A percentile compares a stretch with the other conserved stretches of the same genome.
Conservation (phyloP, 2,113 vertebrate genomes). For the Brachyhypopomus gauderio region DNA sequence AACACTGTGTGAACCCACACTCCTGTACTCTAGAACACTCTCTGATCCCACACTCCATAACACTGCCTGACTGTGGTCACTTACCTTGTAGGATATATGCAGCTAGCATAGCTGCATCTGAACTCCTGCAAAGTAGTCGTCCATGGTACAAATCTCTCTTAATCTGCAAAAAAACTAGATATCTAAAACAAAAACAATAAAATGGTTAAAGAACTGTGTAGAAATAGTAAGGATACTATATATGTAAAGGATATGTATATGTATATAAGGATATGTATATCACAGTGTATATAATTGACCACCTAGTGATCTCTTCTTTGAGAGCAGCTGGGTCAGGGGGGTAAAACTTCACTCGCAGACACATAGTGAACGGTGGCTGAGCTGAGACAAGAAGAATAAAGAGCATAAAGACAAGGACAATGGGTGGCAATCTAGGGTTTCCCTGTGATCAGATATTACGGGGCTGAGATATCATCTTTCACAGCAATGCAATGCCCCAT, state of each 20-base stretch:
- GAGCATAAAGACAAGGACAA: not conserved
- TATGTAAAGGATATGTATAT: too few species aligned
- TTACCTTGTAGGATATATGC: constrained; percentile 98
- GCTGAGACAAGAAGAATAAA: constrained; percentile 70
- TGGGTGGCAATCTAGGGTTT: constrained; percentile 12
- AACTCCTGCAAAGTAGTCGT: constrained; percentile 94
- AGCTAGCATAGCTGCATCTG: constrained; percentile 90
- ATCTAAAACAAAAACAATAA: constrained; percentile 74
- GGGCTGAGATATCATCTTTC: constrained; percentile 24
- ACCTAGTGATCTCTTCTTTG: constrained; percentile 98
- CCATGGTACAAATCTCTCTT: constrained; percentile 98
- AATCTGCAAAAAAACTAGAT: constrained; percentile 97
- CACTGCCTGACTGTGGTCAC: not conserved
- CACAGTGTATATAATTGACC: constrained; percentile 15
- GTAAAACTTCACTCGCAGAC: constrained; percentile 98
- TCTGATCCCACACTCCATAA: not conserved
- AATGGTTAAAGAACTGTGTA: too few species aligned
- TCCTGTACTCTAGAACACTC: too few species aligned
- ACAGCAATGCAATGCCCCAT: not conserved
- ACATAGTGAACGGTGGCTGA: constrained; percentile 97
- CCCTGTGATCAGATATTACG: constrained; percentile 3
- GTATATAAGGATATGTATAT: too few species aligned
- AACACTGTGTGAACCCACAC: too few species aligned
- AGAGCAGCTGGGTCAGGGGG: constrained; percentile 91
- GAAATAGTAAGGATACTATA: not conserved